phyloP scores from a whole-genome alignment of 2,888 invertebrate genomes.

The Tethea ocularis region DNA sequence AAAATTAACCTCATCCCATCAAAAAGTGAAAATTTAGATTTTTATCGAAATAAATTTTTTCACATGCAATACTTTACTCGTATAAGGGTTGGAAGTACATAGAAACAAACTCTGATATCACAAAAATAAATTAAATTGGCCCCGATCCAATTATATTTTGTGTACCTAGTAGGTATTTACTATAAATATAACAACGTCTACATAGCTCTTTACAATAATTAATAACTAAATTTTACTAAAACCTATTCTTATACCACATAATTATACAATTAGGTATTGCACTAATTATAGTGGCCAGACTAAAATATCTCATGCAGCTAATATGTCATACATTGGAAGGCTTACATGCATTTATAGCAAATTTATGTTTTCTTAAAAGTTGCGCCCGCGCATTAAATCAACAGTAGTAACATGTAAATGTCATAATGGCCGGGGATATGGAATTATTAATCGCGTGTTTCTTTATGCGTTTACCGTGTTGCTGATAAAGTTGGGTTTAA shows the following conservation, averaged over 20 bases:
- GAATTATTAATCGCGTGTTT: conserved; percentile 51
- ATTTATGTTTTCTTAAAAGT: conserved; percentile 24
- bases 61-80: too few relatives aligned
- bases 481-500: conserved; percentile 14
- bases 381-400: conserved; percentile 39
- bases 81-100: too few relatives aligned
- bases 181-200: too few relatives aligned
- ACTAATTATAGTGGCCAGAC: background rate
- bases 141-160: too few relatives aligned
- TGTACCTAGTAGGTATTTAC: too few relatives aligned
- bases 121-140: too few relatives aligned
- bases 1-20: too few relatives aligned
- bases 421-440: conserved; percentile 43
- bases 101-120: too few relatives aligned
- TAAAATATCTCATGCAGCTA: background rate
- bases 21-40: too few relatives aligned
- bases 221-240: background rate
- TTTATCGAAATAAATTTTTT: too few relatives aligned
- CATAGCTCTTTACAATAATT: too few relatives aligned
- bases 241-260: background rate
- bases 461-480: conserved; percentile 27
- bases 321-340: conserved; percentile 20
- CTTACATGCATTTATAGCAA: conserved; percentile 13
- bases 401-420: conserved; percentile 49
- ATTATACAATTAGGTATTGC: background rate